Conservation (phyloP, 2,888 invertebrate species). For the Aleiodes leptofemur region DNA sequence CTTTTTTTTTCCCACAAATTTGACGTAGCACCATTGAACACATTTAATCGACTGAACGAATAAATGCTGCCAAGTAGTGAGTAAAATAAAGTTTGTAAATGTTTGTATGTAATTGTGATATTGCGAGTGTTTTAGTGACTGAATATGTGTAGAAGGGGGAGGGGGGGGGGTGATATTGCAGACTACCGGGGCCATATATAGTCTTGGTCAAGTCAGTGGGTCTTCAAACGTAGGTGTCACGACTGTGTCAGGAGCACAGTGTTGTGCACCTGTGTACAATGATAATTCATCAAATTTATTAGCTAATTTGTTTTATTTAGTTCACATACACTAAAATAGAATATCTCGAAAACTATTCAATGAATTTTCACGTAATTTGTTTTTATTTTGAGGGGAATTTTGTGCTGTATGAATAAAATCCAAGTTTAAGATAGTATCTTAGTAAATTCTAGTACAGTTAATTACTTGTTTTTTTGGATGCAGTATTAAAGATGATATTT, state of each 20-base stretch:
- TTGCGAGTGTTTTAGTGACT: constrained; percentile 25
- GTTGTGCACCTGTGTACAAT: constrained; percentile 49
- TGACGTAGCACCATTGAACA: constrained; percentile 55
- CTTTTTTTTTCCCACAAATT: neutral
- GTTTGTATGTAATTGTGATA: neutral
- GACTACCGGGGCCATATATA: constrained; percentile 67
- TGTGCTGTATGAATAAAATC: too few species aligned
- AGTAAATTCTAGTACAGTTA: too few species aligned
- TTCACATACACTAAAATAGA: too few species aligned
- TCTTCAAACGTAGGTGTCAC: constrained; percentile 56
- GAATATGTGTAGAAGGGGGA: constrained; percentile 50
- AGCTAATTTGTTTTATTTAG: neutral
- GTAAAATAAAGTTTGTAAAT: constrained; percentile 15
- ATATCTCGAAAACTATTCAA: too few species aligned
- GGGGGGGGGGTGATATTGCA: constrained; percentile 48
- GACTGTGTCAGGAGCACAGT: constrained; percentile 38
- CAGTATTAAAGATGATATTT: too few species aligned
- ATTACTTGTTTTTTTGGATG: too few species aligned
- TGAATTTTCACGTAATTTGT: too few species aligned
- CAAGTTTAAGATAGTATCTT: too few species aligned
- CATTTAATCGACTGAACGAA: constrained; percentile 57
- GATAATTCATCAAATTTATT: constrained; percentile 1
- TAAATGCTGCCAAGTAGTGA: constrained; percentile 60
- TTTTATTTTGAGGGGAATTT: too few species aligned
- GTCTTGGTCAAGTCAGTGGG: constrained; percentile 61